These are phyloP conservation scores for Zosterops pallidus DNA, from an alignment of 2,113 vertebrate genomes.

Conservation along the genomic window DNA sequence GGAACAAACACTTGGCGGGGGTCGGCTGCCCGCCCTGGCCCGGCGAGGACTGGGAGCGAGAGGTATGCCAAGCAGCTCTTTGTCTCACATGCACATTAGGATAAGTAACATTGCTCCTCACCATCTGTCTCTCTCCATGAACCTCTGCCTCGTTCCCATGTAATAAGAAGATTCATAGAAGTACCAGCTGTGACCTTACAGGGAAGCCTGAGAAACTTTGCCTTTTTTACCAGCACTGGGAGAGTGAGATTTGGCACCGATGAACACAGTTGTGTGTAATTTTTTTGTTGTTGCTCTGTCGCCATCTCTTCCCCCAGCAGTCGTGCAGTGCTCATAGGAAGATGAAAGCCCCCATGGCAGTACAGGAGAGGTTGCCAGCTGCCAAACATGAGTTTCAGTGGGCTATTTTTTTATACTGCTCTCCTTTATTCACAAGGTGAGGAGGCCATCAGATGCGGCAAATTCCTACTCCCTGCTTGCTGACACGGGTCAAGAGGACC, in stretches of 20 bases:
- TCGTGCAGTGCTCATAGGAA: not conserved
- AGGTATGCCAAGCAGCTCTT: slow-evolving; percentile 63
- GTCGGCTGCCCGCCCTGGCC: not conserved
- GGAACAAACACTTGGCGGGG: slow-evolving; percentile 25
- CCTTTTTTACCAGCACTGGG: slow-evolving; percentile 23
- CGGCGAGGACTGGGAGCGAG: not conserved
- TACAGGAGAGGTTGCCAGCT: slow-evolving; percentile 1
- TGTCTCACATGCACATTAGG: slow-evolving; percentile 67
- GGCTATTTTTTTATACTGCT: not conserved
- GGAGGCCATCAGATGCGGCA: not conserved
- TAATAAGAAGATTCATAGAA: slow-evolving; percentile 62
- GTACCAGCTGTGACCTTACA: slow-evolving; percentile 64
- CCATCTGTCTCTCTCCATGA: slow-evolving; percentile 66
- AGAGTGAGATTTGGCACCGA: not conserved
- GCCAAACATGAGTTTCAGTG: not conserved
- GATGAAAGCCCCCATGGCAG: not conserved
- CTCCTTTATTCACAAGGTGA: not conserved
- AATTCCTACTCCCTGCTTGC: not conserved
- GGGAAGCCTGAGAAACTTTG: slow-evolving; percentile 61
- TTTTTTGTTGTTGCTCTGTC: not conserved
- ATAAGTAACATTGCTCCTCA: slow-evolving; percentile 59
- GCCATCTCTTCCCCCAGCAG: not conserved
- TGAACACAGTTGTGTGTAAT: not conserved
- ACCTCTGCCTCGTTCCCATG: slow-evolving; percentile 57
- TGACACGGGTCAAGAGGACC: not conserved